Percentiles rank a stretch among this genome's conserved stretches.
These are phyloP conservation scores for Ganaspis sp. DNA, from an alignment of 1,140 invertebrate species.

Conservation along the genomic window DNA sequence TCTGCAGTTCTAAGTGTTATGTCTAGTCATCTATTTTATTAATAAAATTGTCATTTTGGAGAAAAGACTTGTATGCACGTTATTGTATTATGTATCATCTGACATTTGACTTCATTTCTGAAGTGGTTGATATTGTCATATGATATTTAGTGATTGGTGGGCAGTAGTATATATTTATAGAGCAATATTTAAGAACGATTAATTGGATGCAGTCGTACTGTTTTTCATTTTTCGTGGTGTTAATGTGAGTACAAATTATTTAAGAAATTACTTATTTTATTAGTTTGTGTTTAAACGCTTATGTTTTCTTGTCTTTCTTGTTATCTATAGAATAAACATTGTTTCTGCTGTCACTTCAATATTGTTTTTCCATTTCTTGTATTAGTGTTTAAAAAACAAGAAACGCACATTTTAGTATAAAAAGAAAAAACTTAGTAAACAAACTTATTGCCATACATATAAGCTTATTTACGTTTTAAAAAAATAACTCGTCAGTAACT, in stretches of 20 bases:
- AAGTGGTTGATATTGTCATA: background rate
- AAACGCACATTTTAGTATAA: too few species aligned
- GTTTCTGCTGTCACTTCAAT: too few species aligned
- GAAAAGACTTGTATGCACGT: background rate
- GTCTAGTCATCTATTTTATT: background rate
- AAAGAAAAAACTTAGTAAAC: too few species aligned
- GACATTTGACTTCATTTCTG: background rate
- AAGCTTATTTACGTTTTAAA: too few species aligned
- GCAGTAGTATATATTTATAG: constrained; percentile 3
- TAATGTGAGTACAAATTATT: constrained; percentile 5
- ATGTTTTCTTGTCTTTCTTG: background rate
- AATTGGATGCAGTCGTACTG: background rate
- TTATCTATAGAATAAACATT: background rate
- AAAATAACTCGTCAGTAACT: too few species aligned
- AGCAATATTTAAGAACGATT: background rate
- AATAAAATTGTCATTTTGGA: background rate
- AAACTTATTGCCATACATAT: too few species aligned
- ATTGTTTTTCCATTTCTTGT: too few species aligned
- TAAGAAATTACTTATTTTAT: background rate
- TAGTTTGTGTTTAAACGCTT: background rate
- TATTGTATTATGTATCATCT: background rate
- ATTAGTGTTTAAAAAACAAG: too few species aligned
- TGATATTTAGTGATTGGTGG: background rate
- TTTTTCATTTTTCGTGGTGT: background rate
- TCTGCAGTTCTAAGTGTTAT: background rate